These are phyloP conservation scores for Eupithecia pulchellata DNA, from an alignment of 2,888 invertebrate species.

Conservation along the genomic window DNA sequence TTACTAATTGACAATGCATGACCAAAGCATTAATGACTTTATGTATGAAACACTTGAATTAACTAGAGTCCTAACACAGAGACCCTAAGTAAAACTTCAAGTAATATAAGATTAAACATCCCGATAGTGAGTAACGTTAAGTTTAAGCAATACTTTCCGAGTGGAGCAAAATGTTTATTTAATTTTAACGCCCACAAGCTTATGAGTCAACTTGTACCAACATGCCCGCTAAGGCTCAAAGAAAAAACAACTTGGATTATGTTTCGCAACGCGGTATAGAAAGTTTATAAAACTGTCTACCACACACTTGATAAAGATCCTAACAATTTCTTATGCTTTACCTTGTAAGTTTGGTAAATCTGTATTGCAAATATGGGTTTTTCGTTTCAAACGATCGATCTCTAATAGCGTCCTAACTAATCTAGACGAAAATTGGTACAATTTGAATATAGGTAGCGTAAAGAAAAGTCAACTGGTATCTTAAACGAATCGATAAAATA, in stretches of 20 bases:
- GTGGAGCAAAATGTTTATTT: slow-evolving; percentile 27
- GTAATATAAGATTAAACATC: not conserved
- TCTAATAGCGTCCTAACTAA: not conserved
- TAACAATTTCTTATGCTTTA: not conserved
- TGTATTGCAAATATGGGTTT: slow-evolving; percentile 4
- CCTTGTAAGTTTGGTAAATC: slow-evolving; percentile 1
- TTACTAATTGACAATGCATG: slow-evolving; percentile 21
- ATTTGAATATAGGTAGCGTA: too few species aligned
- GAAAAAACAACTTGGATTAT: not conserved
- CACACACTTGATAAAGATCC: slow-evolving; percentile 9
- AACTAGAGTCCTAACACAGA: not conserved
- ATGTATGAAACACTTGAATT: not conserved
- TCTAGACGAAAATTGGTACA: too few species aligned
- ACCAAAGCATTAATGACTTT: slow-evolving; percentile 14
- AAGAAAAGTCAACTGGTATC: not conserved
- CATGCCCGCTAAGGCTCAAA: slow-evolving; percentile 7
- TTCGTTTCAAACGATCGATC: not conserved
- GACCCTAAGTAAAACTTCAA: not conserved
- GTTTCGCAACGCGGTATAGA: not conserved
- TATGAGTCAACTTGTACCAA: slow-evolving; percentile 28
- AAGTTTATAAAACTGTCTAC: not conserved
- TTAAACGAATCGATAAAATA: not conserved
- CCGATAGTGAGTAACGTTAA: slow-evolving; percentile 4
- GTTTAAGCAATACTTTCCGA: slow-evolving; percentile 22
- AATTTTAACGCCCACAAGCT: slow-evolving; percentile 33